Base-by-base conservation (phyloP, 2,797 vertebrate genomes). In the Lithobates sylvaticus region DNA sequence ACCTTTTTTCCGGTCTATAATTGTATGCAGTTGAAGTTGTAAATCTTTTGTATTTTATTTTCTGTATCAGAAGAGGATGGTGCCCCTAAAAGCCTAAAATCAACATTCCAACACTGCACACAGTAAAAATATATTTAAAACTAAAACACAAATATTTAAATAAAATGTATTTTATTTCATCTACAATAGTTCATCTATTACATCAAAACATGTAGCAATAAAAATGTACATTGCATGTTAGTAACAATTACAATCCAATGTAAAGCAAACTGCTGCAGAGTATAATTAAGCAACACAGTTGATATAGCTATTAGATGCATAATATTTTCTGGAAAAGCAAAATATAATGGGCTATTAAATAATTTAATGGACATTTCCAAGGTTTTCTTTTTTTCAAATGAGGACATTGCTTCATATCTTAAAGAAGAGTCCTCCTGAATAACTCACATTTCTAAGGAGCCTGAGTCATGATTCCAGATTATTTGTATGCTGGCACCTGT, bases 121-220 rank as follows among this genome's bases (percentile, higher is more conserved):
- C 15, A 23, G 21, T 61, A 23, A 61, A 21, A 29, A 27, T 15
- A 29, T 68, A 68, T 67, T 4, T 21, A 69, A 13, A 29, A 61
- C 29, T 7, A 58, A 65, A 13, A 83, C 32, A 44, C 12, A 70
- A 69, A 23, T 61, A 61, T 23, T 8, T 75, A 89, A 89, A 76
- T 86, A 85, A 90, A 91, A 78, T 90, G 2, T 32, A 90, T 10
- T 65, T 76, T 75, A 81, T 94, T 94, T 92, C 90, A 93, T 94
- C 74, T 83, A 91, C 86, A 88, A 27, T 42, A 15, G 88, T 65
- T 68, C 89, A 88, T 89, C 79, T 88, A 90, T 86, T 89, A 88
- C 67, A 47, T 65, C 10, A 73, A 77, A 50, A 73, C 12, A 61
- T n/a, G 5, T 32, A 80, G 9, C 13, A 82, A 82, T 21, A 9